phyloP scores from a whole-genome alignment of 2,888 invertebrate genomes.

The Andrena marginata region DNA sequence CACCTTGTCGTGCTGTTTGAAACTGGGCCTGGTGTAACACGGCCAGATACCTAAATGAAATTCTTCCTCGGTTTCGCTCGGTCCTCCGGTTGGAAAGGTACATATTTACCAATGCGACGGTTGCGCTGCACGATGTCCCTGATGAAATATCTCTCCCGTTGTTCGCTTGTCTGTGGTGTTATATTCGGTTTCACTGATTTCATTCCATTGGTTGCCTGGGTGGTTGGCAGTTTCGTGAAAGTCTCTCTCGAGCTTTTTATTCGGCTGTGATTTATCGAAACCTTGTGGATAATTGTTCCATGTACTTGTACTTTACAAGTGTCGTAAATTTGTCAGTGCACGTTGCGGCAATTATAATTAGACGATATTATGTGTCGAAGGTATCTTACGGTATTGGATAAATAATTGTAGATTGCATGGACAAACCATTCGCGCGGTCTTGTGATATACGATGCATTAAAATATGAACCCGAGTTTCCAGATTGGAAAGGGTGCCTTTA shows the following conservation, averaged over 20 bases:
- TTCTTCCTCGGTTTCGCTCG: conserved; percentile 30
- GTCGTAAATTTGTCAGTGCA: too few relatives aligned
- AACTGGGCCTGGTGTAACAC: conserved; percentile 27
- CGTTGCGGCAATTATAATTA: too few relatives aligned
- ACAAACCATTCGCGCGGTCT: too few relatives aligned
- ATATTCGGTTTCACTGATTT: conserved; percentile 13
- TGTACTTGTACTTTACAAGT: too few relatives aligned
- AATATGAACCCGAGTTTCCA: too few relatives aligned
- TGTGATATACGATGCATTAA: too few relatives aligned
- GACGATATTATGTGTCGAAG: too few relatives aligned
- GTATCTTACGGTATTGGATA: too few relatives aligned
- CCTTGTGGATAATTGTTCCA: too few relatives aligned
- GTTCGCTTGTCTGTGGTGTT: not conserved
- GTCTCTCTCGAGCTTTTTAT: not conserved
- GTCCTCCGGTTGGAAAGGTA: not conserved
- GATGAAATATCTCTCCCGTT: conserved; percentile 1
- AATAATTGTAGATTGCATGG: too few relatives aligned
- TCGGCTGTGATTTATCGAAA: too few relatives aligned
- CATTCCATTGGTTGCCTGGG: not conserved
- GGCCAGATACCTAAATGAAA: conserved; percentile 31
- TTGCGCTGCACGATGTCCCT: not conserved
- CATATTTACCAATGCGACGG: not conserved
- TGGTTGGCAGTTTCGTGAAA: not conserved
- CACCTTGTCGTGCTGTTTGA: not conserved
- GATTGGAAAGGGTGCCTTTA: too few relatives aligned